Evolutionary conservation across 2,113 vertebrate genomes (phyloP).

Genomic region (Gorsachius goisagi): DNA sequence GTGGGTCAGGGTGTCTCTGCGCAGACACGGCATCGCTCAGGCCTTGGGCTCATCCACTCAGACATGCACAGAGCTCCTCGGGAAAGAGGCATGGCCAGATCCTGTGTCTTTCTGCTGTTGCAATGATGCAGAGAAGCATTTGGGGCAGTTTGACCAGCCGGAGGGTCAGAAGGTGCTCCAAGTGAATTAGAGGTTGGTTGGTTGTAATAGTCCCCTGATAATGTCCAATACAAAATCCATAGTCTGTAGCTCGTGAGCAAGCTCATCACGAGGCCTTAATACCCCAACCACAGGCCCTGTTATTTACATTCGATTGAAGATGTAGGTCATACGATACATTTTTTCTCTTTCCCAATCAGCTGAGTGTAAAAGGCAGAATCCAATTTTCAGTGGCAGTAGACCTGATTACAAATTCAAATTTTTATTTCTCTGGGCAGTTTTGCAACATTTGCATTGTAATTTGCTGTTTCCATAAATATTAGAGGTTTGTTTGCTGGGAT

Average conservation of each 20-base stretch:
- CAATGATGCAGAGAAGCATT: not conserved
- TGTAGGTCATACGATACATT: constrained; percentile 21
- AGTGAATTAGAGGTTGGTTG: rapidly evolving
- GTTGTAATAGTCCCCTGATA: not conserved
- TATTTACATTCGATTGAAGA: constrained; percentile 54
- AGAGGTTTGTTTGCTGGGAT: not conserved
- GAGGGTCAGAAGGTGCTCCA: not conserved
- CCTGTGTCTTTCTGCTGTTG: not conserved
- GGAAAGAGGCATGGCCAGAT: not conserved
- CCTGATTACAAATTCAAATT: constrained; percentile 30
- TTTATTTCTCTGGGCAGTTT: constrained; percentile 21
- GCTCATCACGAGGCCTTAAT: not conserved
- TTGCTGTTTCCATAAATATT: not conserved
- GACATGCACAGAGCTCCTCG: not conserved
- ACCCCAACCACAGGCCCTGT: not conserved
- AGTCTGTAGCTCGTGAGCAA: not conserved
- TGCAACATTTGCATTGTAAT: constrained; percentile 12
- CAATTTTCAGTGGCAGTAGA: constrained; percentile 8
- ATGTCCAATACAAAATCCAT: not conserved
- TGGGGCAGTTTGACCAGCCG: not conserved
- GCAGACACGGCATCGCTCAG: not conserved
- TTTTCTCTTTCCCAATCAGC: not conserved
- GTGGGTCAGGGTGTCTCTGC: not conserved
- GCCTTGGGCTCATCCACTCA: not conserved
- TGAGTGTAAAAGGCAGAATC: constrained; percentile 28